Percentiles rank a stretch among this genome's conserved stretches.
Conservation (phyloP, 2,113 vertebrate genomes). For the Spea bombifrons region DNA sequence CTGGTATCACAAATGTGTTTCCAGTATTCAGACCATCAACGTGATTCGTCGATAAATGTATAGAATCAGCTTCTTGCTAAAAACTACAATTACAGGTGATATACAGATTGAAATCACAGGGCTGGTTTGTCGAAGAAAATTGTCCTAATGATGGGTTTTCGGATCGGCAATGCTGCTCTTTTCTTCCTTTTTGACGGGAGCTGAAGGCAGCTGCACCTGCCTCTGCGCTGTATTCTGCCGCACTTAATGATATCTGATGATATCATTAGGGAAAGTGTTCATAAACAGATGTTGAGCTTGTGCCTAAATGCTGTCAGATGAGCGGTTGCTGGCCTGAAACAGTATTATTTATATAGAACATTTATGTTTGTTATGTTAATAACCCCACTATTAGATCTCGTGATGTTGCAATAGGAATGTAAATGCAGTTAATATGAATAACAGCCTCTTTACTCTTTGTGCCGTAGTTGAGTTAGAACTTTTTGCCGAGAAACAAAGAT, state of each 20-base stretch:
- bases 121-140: constrained; percentile 97
- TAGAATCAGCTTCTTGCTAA: constrained; percentile 98
- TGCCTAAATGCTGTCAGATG: constrained; percentile 99
- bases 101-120: constrained; percentile 99
- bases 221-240: constrained; percentile 89
- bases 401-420: constrained; percentile 93
- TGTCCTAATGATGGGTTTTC: constrained; percentile 99
- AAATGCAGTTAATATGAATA: constrained; percentile 87
- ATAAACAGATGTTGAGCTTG: constrained; percentile 99
- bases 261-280: constrained; percentile 99
- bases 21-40: constrained; percentile 83
- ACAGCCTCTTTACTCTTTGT: constrained; percentile 85
- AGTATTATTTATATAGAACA: constrained; percentile 99
- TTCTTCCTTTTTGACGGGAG: constrained; percentile 82
- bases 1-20: constrained; percentile 91
- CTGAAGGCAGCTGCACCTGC: constrained; percentile 98
- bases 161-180: constrained; percentile 84
- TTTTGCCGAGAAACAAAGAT: constrained; percentile 77
- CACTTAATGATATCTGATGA: constrained; percentile 99
- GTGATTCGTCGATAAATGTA: constrained; percentile 96
- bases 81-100: constrained; percentile 99
- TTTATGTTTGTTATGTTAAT: constrained; percentile 99
- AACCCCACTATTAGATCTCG: constrained; percentile 98
- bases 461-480: constrained; percentile 85
- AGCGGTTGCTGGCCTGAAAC: constrained; percentile 92